Evolutionary conservation across 2,888 invertebrate species (phyloP), one percentile per base, ranked within the genome.

Genomic region (Sesamia inferens): DNA sequence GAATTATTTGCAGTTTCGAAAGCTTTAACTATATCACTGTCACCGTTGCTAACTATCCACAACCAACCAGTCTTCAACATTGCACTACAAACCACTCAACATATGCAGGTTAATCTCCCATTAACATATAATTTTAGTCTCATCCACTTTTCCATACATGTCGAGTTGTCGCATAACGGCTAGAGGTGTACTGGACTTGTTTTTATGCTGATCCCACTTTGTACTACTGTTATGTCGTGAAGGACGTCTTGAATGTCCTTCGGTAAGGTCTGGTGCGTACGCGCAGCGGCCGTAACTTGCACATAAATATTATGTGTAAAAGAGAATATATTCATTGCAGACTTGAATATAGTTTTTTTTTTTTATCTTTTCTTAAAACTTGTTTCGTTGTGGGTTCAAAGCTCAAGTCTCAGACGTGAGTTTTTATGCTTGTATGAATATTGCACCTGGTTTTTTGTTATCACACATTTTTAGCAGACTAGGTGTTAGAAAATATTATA

Each of bases 71-170:
- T 54, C n/a, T 22, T 31, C 14, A 24, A 63, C 24, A 22, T 48
- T 11, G 48, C 59, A 70, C 59, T 57, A 68, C 59, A 65, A 65
- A 79, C 71, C 59, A 78, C 65, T 61, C 71, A 62, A 19, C 44
- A n/a, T 24, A 81, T 78, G 76, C 82, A 77, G 81, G 71, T 74
- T 78, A 82, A 82, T 78, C 71, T 74, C 31, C 13, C 61, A 88
- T 85, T 82, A 83, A 57, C 85, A 86, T 88, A 81, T 65, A 76
- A 59, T 64, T 85, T 82, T 81, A 82, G 86, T 71, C 22, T 62
- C 66, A 76, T 75, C 79, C 57, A 75, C 73, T 74, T 76, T 31
- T 66, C 75, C 77, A 54, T 85, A 79, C 48, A 78, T 42, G 80
- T 31, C n/a, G 42, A 76, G 59, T 75, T 22, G 48, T 62, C 62